Base-by-base conservation (phyloP, 2,113 vertebrate species). In the Dinomys branickii region DNA sequence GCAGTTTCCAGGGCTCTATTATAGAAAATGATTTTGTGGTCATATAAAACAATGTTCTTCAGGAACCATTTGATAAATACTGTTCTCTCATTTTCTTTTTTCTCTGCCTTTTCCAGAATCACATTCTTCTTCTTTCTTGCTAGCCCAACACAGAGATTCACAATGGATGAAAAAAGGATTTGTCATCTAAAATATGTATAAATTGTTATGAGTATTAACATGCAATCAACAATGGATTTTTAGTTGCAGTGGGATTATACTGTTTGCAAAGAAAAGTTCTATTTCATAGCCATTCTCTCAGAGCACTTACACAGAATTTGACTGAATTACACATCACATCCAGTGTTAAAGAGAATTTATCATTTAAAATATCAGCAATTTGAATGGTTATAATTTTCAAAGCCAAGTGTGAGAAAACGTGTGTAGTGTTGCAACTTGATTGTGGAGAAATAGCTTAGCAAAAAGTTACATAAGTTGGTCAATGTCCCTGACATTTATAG, bases 211-310 rank as follows among this genome's bases (percentile, higher is more conserved):
- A 82, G 56, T 22, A 63, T 90, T 91, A 78, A 2, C 19, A 38
- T n/a, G 86, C 88, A 90, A 93, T 91, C 80, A 89, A 85, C 97
- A 71, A 94, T 17, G 38, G 16, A 65, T 95, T 94, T 96, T 67
- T 38, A 16, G 8, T 35, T 56, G 89, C 1, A 12, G 24, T n/a
- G 56, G 1, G 82, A n/a, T 90, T 78, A 22, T 94, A 71, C 22
- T 90, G 75, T 82, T 80, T 94, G n/a, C 0, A 22, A 90, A 88
- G 13, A 91, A 50, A 41, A 61, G 5, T 1, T 69, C 41, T 19
- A 58, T 1, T 6, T 1, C 87, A n/a, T 95, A 91, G 26, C 38
- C 59, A 28, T 84, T 84, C 30, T 89, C 67, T 78, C 65, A 83
- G 54, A 89, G 26, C 44, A 52, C 30, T 85, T 26, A 61, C 93